A percentile compares a stretch with the other conserved stretches of the same genome.
Evolutionary conservation across 2,888 invertebrate species (phyloP).

Genomic region (Ochropacha duplaris): DNA sequence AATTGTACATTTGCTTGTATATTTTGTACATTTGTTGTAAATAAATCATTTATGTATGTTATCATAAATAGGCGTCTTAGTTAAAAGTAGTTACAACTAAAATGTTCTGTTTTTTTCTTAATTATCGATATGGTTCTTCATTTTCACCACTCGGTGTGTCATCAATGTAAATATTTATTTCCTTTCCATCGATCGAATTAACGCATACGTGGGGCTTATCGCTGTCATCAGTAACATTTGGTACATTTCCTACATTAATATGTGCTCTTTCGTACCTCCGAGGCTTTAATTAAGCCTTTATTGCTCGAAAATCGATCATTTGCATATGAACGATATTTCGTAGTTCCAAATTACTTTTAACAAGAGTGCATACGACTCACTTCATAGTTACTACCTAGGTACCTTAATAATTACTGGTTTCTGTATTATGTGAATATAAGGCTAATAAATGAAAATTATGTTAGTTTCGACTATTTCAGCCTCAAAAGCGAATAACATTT

Average conservation of each 20-base stretch:
- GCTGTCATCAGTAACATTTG: conserved; percentile 40
- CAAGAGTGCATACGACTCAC: not conserved
- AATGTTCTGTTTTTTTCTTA: no score
- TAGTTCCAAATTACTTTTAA: conserved; percentile 14
- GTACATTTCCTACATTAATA: conserved; percentile 36
- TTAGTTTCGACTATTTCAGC: no score
- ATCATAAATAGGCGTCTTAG: not conserved
- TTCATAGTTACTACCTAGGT: not conserved
- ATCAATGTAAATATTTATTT: conserved; percentile 38
- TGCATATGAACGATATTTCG: conserved; percentile 30
- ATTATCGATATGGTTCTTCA: not conserved
- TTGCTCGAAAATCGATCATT: conserved; percentile 41
- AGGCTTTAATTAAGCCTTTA: conserved; percentile 50
- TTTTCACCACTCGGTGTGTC: conserved; percentile 4
- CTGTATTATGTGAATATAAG: no score
- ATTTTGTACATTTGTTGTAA: no score
- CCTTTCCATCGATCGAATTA: conserved; percentile 34
- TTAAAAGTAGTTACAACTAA: no score
- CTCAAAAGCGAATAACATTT: not conserved
- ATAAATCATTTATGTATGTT: no score
- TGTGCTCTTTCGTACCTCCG: conserved; percentile 25
- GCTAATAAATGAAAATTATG: no score
- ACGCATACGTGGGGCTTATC: conserved; percentile 37
- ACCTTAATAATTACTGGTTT: no score
- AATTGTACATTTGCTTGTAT: no score